These are phyloP conservation scores for Cosmia trapezina DNA, from an alignment of 2,888 invertebrate genomes.

Conservation along the genomic window DNA sequence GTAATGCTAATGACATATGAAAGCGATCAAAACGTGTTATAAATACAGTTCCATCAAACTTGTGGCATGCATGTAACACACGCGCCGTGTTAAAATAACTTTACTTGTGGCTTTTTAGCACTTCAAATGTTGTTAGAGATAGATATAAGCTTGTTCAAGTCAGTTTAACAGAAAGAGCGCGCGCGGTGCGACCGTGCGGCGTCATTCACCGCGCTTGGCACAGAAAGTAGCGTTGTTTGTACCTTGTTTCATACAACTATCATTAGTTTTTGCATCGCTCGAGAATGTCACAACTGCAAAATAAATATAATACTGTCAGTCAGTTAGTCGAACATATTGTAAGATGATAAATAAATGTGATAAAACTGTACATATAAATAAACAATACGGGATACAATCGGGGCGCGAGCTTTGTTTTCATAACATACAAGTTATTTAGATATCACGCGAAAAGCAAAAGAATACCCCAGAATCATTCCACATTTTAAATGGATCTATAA, in stretches of 20 bases:
- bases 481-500: not conserved
- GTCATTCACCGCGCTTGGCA: conserved; percentile 63
- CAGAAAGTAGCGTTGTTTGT: conserved; percentile 66
- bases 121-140: not conserved
- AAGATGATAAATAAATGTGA: conserved; percentile 19
- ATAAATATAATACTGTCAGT: conserved; percentile 74
- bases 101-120: not conserved
- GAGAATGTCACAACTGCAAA: conserved; percentile 88
- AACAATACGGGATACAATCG: conserved; percentile 22
- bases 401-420: conserved; percentile 24
- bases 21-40: conserved; percentile 59
- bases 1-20: conserved; percentile 44
- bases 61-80: conserved; percentile 68
- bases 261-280: conserved; percentile 81
- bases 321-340: conserved; percentile 60
- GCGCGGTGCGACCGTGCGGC: conserved; percentile 35
- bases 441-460: not conserved
- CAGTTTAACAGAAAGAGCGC: conserved; percentile 44
- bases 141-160: conserved; percentile 22
- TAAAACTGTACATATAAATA: conserved; percentile 21
- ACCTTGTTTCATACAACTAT: conserved; percentile 81
- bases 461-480: not conserved
- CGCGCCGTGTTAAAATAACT: conserved; percentile 52
- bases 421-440: conserved; percentile 14
- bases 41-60: conserved; percentile 57